These are phyloP conservation scores for Parnassius glacialis DNA, from an alignment of 2,888 invertebrate genomes.

Conservation along the genomic window DNA sequence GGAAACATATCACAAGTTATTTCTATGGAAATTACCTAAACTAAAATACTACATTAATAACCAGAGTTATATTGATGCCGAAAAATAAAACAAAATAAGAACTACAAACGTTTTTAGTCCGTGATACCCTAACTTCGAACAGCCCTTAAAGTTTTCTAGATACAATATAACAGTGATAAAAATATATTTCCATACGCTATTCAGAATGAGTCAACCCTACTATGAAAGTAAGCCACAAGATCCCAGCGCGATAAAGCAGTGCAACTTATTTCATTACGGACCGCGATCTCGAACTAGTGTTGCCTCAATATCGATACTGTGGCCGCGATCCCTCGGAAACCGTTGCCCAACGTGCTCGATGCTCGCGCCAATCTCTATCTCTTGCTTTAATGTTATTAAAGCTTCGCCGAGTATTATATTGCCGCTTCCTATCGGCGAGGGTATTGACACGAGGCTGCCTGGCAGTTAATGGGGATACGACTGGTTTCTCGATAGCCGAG, in stretches of 20 bases:
- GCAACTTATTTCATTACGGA: slow-evolving; percentile 53
- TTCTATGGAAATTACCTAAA: no score
- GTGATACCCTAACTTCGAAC: no score
- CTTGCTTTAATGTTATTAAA: slow-evolving; percentile 13
- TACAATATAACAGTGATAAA: no score
- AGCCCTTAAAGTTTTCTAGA: no score
- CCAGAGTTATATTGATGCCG: no score
- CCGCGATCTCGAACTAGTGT: slow-evolving; percentile 31
- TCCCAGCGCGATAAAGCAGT: slow-evolving; percentile 34
- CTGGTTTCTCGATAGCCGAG: background rate
- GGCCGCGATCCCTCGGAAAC: background rate
- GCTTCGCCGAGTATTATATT: background rate
- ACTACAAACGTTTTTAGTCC: no score
- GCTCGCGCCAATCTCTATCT: background rate
- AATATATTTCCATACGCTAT: no score
- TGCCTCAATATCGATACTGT: slow-evolving; percentile 31
- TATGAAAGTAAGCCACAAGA: background rate
- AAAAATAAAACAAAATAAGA: no score
- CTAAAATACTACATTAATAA: no score
- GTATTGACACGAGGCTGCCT: background rate
- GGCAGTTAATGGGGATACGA: background rate
- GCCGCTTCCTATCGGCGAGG: background rate
- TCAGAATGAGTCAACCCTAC: background rate
- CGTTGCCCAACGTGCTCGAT: background rate
- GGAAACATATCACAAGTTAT: no score